A percentile compares a stretch with the other conserved stretches of the same genome.
phyloP scores from a whole-genome alignment of 2,888 invertebrate species.

The Molanna angustata region DNA sequence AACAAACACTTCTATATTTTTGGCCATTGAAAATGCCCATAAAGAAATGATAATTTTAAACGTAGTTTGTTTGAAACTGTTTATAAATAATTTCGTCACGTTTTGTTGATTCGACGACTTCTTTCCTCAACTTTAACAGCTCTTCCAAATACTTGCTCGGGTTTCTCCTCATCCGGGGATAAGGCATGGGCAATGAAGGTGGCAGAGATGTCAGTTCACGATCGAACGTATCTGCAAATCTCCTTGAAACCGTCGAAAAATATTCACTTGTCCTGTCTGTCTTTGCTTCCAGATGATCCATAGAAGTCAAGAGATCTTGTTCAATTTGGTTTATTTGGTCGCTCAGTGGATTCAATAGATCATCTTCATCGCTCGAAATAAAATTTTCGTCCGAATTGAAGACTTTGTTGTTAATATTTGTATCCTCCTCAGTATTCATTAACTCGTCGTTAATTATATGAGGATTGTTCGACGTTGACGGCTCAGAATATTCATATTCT shows the following conservation, averaged over 20 bases:
- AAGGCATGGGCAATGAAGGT: slow-evolving; percentile 10
- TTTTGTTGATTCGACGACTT: slow-evolving; percentile 43
- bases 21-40: too few species aligned
- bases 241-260: slow-evolving; percentile 14
- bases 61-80: slow-evolving; percentile 20
- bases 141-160: slow-evolving; percentile 60
- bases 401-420: too few species aligned
- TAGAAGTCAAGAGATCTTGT: slow-evolving; percentile 21
- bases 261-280: slow-evolving; percentile 22
- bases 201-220: slow-evolving; percentile 6
- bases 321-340: slow-evolving; percentile 20
- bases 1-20: too few species aligned
- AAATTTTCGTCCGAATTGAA: not conserved
- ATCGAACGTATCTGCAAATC: slow-evolving; percentile 18
- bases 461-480: slow-evolving; percentile 15
- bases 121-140: slow-evolving; percentile 54
- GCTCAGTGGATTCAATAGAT: not conserved
- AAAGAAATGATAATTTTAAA: not conserved
- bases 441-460: slow-evolving; percentile 29
- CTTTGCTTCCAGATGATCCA: slow-evolving; percentile 19
- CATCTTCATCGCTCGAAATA: slow-evolving; percentile 17
- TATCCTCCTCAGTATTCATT: slow-evolving; percentile 27
- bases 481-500: not conserved
- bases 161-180: slow-evolving; percentile 33
- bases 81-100: slow-evolving; percentile 27